Conservation (phyloP, 1,140 invertebrate genomes). For the Leguminivora glycinivorella region DNA sequence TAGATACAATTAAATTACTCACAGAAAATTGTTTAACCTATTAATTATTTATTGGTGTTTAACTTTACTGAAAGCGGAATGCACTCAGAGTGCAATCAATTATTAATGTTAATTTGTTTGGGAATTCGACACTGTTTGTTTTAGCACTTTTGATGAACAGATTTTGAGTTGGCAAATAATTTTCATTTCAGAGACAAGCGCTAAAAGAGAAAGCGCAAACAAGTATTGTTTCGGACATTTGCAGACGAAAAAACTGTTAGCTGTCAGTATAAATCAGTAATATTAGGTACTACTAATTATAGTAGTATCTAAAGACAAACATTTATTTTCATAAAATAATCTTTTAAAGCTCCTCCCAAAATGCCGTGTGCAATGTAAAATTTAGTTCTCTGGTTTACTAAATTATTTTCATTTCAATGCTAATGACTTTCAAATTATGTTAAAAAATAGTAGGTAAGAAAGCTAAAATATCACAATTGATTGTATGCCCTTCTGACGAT, state of each 20-base stretch:
- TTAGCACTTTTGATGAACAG: neutral
- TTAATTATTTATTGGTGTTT: too few relatives aligned
- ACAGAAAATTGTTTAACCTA: too few relatives aligned
- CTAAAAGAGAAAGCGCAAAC: neutral
- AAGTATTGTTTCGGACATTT: neutral
- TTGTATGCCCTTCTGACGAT: too few relatives aligned
- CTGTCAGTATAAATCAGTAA: too few relatives aligned
- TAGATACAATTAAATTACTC: too few relatives aligned
- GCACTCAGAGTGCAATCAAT: too few relatives aligned
- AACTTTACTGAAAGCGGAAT: too few relatives aligned
- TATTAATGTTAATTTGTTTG: neutral
- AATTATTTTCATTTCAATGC: neutral
- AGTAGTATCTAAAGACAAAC: neutral
- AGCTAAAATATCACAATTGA: too few relatives aligned
- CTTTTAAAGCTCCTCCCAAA: neutral
- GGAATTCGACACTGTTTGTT: neutral
- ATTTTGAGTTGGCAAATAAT: neutral
- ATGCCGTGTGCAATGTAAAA: neutral
- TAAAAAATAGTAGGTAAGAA: too few relatives aligned
- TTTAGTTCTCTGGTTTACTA: neutral
- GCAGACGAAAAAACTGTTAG: neutral
- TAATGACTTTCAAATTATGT: too few relatives aligned
- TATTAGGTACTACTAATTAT: too few relatives aligned
- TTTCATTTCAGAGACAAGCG: constrained; percentile 2
- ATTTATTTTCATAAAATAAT: neutral